Evolutionary conservation across 1,140 invertebrate genomes (phyloP).

Genomic region (Drosophila sechellia): DNA sequence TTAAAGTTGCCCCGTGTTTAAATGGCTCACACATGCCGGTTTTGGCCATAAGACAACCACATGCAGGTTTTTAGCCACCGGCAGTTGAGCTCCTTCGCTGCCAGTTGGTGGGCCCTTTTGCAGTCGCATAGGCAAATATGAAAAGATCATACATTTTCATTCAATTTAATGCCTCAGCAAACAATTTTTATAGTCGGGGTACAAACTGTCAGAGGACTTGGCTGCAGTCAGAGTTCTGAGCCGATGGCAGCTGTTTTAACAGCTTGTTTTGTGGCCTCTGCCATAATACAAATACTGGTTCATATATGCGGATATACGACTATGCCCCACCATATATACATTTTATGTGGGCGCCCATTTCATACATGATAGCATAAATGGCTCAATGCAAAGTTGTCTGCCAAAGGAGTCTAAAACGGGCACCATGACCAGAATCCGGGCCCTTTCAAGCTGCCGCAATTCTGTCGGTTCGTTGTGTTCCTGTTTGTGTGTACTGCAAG

Average conservation of each 20-base stretch:
- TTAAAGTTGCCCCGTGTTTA: constrained; percentile 56
- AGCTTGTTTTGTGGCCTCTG: constrained; percentile 68
- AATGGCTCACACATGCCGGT: constrained; percentile 34
- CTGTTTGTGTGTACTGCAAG: constrained; percentile 22
- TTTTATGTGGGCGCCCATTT: constrained; percentile 60
- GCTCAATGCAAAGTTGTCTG: constrained; percentile 56
- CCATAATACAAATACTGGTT: constrained; percentile 55
- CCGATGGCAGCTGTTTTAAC: constrained; percentile 71
- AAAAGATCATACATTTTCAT: constrained; percentile 84
- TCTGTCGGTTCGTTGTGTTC: constrained; percentile 14
- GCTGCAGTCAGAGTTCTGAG: constrained; percentile 27
- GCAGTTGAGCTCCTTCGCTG: constrained; percentile 49
- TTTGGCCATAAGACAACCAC: constrained; percentile 1
- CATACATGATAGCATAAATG: constrained; percentile 63
- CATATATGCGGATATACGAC: constrained; percentile 13
- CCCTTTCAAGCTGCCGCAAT: constrained; percentile 28
- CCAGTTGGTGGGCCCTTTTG: constrained; percentile 3
- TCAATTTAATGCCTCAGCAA: constrained; percentile 84
- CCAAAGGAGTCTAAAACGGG: constrained; percentile 26
- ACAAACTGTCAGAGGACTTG: constrained; percentile 61
- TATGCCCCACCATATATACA: constrained; percentile 1
- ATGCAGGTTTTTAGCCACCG: constrained; percentile 48
- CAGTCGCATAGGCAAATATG: constrained; percentile 77
- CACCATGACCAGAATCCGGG: constrained; percentile 9
- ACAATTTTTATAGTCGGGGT: constrained; percentile 81